Percentiles rank a stretch among this genome's conserved stretches.
Conservation (phyloP, 1,140 invertebrate genomes). For the Nasonia longicornis region DNA sequence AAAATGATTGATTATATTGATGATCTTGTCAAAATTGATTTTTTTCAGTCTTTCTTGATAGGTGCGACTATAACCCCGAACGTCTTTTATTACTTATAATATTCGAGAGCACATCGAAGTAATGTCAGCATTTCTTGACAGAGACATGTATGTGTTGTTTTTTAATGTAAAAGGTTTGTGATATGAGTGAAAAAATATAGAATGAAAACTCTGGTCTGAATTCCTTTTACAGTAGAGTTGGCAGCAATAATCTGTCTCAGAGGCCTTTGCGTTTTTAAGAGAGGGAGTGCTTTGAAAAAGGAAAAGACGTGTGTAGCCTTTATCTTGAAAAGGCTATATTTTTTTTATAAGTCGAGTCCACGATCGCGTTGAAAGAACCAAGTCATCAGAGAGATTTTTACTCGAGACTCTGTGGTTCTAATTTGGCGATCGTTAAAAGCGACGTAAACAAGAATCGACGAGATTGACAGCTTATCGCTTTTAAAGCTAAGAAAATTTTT, state of each 20-base stretch:
- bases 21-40: conserved; percentile 19
- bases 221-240: conserved; percentile 36
- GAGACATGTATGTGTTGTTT: conserved; percentile 5
- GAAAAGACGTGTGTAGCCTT: background rate
- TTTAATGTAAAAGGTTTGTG: conserved; percentile 35
- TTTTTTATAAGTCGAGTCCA: conserved; percentile 7
- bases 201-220: conserved; percentile 40
- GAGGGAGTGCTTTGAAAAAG: background rate
- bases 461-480: background rate
- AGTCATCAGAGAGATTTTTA: background rate
- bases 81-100: conserved; percentile 33
- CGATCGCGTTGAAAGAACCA: background rate
- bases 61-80: background rate
- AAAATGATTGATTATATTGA: background rate
- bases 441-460: background rate
- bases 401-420: background rate
- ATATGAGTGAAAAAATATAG: conserved; percentile 28
- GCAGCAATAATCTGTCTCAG: conserved; percentile 36
- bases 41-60: conserved; percentile 2
- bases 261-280: conserved; percentile 41
- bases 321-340: conserved; percentile 12
- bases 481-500: background rate
- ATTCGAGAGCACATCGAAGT: conserved; percentile 29
- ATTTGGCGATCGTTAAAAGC: conserved; percentile 9
- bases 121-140: conserved; percentile 37